Base-by-base conservation (phyloP, 1,140 invertebrate species). In the Drosophila ananassae region DNA sequence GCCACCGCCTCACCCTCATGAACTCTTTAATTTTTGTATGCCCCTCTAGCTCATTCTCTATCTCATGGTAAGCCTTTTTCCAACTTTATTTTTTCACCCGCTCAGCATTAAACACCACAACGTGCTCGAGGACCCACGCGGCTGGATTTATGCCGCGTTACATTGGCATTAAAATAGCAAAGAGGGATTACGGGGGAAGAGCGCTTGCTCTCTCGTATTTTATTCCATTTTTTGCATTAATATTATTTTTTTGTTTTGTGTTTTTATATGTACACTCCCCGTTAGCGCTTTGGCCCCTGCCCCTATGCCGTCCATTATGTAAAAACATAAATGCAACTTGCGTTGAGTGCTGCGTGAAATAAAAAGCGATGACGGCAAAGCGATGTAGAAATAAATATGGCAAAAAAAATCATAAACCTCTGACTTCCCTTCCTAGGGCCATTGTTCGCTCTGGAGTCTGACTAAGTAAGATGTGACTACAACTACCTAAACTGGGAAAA, bases 321-420 rank as follows among this genome's bases (percentile, higher is more conserved):
- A 74, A 81, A 76, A 81, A 63, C 68, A 85, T 84, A 85, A 84
- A 84, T 84, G 81, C 77, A 81, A 81, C 81, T 80, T 81, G 66
- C 68, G 68, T 69, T 74, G 77, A 87, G 77, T 85, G 81, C 77
- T 60, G 28, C 12, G 61, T 52, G 30, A 53, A 63, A 67, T 59
- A 64, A 83, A 72, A 66, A 54, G 37, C 53, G 59, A 57, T 58
- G 53, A 79, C 53, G 60, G 37, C 50, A 21, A 69, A 61, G 68
- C 55, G 51, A 62, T 84, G 67, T 37, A 50, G 66, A 78, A 77
- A 80, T 64, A 67, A 74, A 53, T 79, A 53, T 30, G 4, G 13
- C 34, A n/a, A 37, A 12, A 39, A 66, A 77, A 60, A 74, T 60
- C 63, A 73, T 59, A 61, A 67, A 37, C 72, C 51, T 41, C 28